phyloP scores from a whole-genome alignment of 2,888 invertebrate species.

The Andrena camellia region DNA sequence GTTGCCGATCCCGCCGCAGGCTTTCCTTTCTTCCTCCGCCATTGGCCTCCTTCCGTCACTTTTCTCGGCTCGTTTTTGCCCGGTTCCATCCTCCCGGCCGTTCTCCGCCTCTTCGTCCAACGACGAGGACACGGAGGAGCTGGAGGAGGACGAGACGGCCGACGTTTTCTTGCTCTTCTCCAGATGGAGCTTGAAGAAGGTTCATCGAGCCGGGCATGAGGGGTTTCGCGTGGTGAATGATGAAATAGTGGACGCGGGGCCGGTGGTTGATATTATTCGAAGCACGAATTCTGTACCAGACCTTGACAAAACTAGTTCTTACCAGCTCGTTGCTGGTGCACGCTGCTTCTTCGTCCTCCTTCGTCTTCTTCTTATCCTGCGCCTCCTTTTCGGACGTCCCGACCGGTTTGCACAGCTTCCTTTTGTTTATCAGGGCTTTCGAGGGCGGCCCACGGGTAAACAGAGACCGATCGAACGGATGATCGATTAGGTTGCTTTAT shows the following conservation, averaged over 20 bases:
- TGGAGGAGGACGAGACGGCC: slow-evolving; percentile 47
- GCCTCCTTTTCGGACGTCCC: slow-evolving; percentile 71
- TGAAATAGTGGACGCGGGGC: slow-evolving; percentile 68
- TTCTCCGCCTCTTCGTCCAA: slow-evolving; percentile 64
- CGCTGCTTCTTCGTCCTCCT: slow-evolving; percentile 67
- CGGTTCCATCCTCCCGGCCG: slow-evolving; percentile 42
- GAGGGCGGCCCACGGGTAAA: slow-evolving; percentile 69
- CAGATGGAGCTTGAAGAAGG: slow-evolving; percentile 69
- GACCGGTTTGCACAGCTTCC: slow-evolving; percentile 74
- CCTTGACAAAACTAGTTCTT: slow-evolving; percentile 78
- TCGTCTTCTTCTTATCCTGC: slow-evolving; percentile 68
- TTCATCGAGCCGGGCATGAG: slow-evolving; percentile 44
- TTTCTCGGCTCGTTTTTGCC: slow-evolving; percentile 72
- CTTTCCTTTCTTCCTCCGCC: slow-evolving; percentile 68
- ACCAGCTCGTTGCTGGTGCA: slow-evolving; percentile 73
- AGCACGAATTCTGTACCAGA: slow-evolving; percentile 78
- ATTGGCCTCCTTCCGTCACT: slow-evolving; percentile 70
- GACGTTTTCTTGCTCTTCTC: slow-evolving; percentile 68
- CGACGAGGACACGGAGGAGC: slow-evolving; percentile 58
- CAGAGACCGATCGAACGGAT: slow-evolving; percentile 59
- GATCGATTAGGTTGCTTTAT: slow-evolving; percentile 40
- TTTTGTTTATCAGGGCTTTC: slow-evolving; percentile 76
- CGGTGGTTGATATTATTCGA: slow-evolving; percentile 74
- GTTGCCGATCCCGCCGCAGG: slow-evolving; percentile 42
- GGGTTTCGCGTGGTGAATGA: slow-evolving; percentile 67